Evolutionary conservation across 2,888 invertebrate genomes (phyloP), one percentile per base, ranked within the genome.

Genomic region (Machimus atricapillus): DNA sequence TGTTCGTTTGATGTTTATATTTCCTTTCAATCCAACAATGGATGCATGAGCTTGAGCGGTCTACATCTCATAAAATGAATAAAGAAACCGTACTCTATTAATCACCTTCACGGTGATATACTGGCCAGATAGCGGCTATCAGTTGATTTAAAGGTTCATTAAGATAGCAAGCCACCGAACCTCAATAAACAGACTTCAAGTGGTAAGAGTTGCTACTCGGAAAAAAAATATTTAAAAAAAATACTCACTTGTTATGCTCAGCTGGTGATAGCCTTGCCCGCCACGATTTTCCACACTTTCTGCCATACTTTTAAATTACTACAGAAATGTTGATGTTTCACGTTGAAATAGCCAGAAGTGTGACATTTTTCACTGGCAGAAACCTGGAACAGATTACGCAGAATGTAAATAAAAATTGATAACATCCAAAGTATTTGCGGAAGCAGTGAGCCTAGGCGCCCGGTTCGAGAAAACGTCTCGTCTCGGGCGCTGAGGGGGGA

Each of bases 171-270:
- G 66, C 27, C 27, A 66, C 27, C 27, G 23, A 19, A 19, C 12
- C 14, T 23, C 8, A 23, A 27, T 66, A 66, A 27, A 66, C 19
- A 12, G 23, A 23, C 12, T 66, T 27, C 23, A 66, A 66, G 66
- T 66, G 66, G 66, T 27, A 23, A 8, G 2, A 4, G 23, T 9
- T 19, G 3, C 7, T 66, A 9, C 27, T 66, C 23, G 1, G 66
- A 23, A 27, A 66, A 66, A 58, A 19, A n/a, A 31, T 56, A 56
- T 19, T 9, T 0, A 9, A 58, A 58, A 43, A 12, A 66, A 66
- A 9, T 27, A 93, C 94, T 94, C 92, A 96, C 95, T 94, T 91
- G 95, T 95, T 89, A 96, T 94, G 91, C 94, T 95, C 89, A 96
- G 93, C 92, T 95, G 95, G 92, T 95, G 94, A 92, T 94, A 95